Evolutionary conservation across 2,797 vertebrate genomes (phyloP), one percentile per base, ranked within the genome.

Genomic region (Clarias laeviceps): DNA sequence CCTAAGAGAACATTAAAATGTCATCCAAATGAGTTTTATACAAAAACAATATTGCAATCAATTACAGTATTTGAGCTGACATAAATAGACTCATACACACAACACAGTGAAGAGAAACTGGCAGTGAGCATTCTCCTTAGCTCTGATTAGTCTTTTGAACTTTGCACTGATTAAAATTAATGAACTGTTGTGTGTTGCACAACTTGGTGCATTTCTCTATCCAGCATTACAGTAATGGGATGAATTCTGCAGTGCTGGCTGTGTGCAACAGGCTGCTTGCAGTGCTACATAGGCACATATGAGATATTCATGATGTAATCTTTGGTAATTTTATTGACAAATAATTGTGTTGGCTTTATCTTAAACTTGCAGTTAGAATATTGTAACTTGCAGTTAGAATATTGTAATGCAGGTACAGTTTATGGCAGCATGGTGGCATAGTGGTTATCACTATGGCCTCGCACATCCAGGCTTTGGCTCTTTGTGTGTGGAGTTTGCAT

Each of bases 141-240:
- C 50, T 32, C 50, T 82, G 77, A 66, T 86, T 82, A 83, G 56
- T 84, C 74, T 57, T 76, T 82, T 80, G 80, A 17, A 79, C 80
- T 80, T 87, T 79, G 73, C 37, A 80, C 80, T 68, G 14, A 81
- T 73, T 69, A 64, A 24, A 68, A 76, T 56, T 65, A 82, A 84
- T 84, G 76, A 84, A 82, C 76, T 79, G 84, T 77, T 62, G 82
- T 74, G 40, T 74, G 56, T 37, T 84, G 11, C 15, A 70, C 72
- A 84, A 73, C 74, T 57, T 17, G 14, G 66, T 64, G 64, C 81
- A 85, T 84, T 89, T 85, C 76, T 61, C 27, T 40, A 34, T 37
- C 11, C 15, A 61, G 20, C 56, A 59, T 34, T 59, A 61, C 5
- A 5, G 34, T 59, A 78, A 78, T 61, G 32, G 57, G 57, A 37